phyloP scores from a whole-genome alignment of 2,888 invertebrate genomes.

The Noctua janthe region DNA sequence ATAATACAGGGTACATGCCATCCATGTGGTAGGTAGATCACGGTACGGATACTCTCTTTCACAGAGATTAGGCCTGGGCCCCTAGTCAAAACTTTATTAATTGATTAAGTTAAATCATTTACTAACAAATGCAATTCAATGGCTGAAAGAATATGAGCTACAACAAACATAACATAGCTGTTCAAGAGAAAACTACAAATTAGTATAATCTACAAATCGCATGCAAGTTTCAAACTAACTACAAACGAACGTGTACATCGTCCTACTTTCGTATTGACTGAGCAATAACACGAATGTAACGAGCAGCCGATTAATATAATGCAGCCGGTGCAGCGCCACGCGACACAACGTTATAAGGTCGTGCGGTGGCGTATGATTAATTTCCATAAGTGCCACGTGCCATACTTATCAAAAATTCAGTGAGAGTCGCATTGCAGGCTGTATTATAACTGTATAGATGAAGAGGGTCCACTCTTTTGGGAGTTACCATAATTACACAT shows the following conservation, averaged over 20 bases:
- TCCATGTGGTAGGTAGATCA: not conserved
- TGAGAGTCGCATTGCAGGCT: not conserved
- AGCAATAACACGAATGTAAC: conserved; percentile 32
- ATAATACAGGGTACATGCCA: too few relatives aligned
- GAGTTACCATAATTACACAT: not conserved
- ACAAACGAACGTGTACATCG: not conserved
- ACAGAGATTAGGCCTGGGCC: not conserved
- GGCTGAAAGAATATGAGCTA: not conserved
- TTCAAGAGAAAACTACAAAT: not conserved
- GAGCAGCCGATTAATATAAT: conserved; percentile 30
- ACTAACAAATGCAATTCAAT: not conserved
- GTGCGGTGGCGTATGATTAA: conserved; percentile 34
- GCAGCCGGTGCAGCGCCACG: conserved; percentile 25
- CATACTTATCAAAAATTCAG: conserved; percentile 38
- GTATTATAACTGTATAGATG: not conserved
- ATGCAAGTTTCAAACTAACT: conserved; percentile 12
- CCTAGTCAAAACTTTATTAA: not conserved
- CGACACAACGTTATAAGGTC: conserved; percentile 23
- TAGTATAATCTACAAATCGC: not conserved
- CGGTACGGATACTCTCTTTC: not conserved
- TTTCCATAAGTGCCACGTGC: conserved; percentile 36
- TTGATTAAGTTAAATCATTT: not conserved
- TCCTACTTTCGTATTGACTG: conserved; percentile 14
- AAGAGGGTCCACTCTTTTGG: not conserved
- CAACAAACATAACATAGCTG: not conserved